Evolutionary conservation across 2,888 invertebrate genomes (phyloP).

Genomic region (Atrina japonica): DNA sequence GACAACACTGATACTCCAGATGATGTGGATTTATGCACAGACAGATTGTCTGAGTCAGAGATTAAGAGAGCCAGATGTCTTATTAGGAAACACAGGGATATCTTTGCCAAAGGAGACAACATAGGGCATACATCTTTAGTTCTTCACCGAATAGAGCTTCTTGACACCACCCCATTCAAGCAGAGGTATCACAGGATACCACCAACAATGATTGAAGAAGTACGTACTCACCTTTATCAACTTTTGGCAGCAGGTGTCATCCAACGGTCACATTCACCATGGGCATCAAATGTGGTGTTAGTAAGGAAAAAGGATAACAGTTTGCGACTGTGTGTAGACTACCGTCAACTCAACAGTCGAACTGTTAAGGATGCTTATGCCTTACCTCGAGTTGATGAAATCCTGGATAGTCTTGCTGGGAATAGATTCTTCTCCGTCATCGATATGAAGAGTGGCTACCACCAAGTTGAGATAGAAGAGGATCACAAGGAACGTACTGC

Average conservation of each 20-base stretch:
- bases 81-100: too few species aligned
- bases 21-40: too few species aligned
- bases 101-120: too few species aligned
- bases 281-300: too few species aligned
- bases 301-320: too few species aligned
- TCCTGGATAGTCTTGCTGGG: conserved; percentile 11
- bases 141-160: too few species aligned
- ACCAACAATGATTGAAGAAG: conserved; percentile 43
- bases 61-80: too few species aligned
- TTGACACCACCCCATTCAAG: not conserved
- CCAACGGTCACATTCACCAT: too few species aligned
- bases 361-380: conserved; percentile 18
- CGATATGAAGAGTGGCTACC: conserved; percentile 19
- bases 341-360: conserved; percentile 28
- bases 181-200: conserved; percentile 36
- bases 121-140: too few species aligned
- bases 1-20: too few species aligned
- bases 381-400: conserved; percentile 7
- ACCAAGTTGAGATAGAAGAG: conserved; percentile 5
- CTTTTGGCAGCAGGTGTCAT: conserved; percentile 20
- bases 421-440: conserved; percentile 3
- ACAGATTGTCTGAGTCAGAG: too few species aligned
- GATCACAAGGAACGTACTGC: conserved; percentile 4
- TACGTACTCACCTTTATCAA: conserved; percentile 30
- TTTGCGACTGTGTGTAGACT: too few species aligned